A percentile compares a stretch with the other conserved stretches of the same genome.
Conservation (phyloP, 2,888 invertebrate species). For the Apamea monoglypha region DNA sequence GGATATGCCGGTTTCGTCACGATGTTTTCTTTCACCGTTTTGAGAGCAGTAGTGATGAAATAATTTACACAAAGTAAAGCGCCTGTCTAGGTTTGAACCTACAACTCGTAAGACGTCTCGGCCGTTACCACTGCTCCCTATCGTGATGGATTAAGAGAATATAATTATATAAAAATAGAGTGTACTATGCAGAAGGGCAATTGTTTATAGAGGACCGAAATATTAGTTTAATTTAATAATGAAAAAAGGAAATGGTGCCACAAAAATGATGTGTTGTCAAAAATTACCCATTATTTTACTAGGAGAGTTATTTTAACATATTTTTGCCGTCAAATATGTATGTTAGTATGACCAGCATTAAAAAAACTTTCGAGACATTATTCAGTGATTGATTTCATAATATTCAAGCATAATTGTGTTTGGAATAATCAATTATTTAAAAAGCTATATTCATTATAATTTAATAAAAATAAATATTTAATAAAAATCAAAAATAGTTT, state of each 20-base stretch:
- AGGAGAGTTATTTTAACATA: background rate
- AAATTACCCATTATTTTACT: background rate
- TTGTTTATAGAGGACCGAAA: background rate
- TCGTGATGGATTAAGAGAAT: background rate
- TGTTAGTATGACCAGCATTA: slow-evolving; percentile 46
- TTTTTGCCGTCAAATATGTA: background rate
- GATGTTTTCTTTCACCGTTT: too few species aligned
- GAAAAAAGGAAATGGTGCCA: background rate
- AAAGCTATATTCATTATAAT: slow-evolving; percentile 45
- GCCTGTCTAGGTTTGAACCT: too few species aligned
- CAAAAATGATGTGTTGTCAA: slow-evolving; percentile 2
- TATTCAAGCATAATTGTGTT: slow-evolving; percentile 41
- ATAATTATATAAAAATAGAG: slow-evolving; percentile 5
- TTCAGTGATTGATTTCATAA: slow-evolving; percentile 22
- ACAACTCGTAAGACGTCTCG: too few species aligned
- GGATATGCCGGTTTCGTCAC: background rate
- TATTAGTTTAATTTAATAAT: background rate
- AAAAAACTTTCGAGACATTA: slow-evolving; percentile 23
- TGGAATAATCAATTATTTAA: slow-evolving; percentile 45
- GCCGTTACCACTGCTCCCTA: too few species aligned
- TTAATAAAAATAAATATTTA: slow-evolving; percentile 7
- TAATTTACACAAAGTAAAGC: background rate
- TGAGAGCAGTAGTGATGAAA: background rate
- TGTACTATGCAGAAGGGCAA: background rate
- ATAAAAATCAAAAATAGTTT: background rate